Evolutionary conservation across 2,113 vertebrate genomes (phyloP).

Genomic region (Ophthalmolycus amberensis): DNA sequence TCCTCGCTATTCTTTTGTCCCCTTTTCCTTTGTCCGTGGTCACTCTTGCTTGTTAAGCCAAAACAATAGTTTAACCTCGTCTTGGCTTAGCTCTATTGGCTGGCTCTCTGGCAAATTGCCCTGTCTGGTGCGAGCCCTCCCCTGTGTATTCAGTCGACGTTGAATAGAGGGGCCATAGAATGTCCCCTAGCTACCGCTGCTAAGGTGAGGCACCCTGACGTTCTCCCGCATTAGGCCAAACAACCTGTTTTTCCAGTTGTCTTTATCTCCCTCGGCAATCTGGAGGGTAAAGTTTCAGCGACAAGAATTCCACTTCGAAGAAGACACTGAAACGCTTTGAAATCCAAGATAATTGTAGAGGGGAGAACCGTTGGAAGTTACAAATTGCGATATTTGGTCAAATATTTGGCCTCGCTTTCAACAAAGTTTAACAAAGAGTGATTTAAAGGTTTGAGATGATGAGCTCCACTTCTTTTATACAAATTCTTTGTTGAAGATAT

Average conservation of each 20-base stretch:
- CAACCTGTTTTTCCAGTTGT: slow-evolving; percentile 85
- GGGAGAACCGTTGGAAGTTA: slow-evolving; percentile 47
- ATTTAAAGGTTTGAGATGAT: slow-evolving; percentile 2
- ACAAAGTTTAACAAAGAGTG: slow-evolving; percentile 9
- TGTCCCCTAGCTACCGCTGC: slow-evolving; percentile 81
- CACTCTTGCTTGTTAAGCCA: slow-evolving; percentile 84
- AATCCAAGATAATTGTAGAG: slow-evolving; percentile 67
- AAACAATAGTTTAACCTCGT: slow-evolving; percentile 84
- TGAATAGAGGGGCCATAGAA: slow-evolving; percentile 80
- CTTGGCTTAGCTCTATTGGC: slow-evolving; percentile 81
- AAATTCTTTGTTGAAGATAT: not conserved
- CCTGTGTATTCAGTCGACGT: slow-evolving; percentile 76
- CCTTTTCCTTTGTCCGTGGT: slow-evolving; percentile 80
- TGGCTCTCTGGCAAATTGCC: slow-evolving; percentile 82
- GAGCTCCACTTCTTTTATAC: not conserved
- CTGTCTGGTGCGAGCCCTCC: slow-evolving; percentile 79
- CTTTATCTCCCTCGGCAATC: slow-evolving; percentile 79
- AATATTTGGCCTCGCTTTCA: slow-evolving; percentile 12
- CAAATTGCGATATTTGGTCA: slow-evolving; percentile 43
- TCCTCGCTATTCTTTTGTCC: slow-evolving; percentile 75
- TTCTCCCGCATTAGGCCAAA: slow-evolving; percentile 73
- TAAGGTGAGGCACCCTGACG: slow-evolving; percentile 81
- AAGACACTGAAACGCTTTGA: slow-evolving; percentile 62
- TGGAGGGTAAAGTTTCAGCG: slow-evolving; percentile 70
- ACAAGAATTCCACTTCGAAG: slow-evolving; percentile 62